These are phyloP conservation scores for Gymnobelideus leadbeateri DNA, from an alignment of 2,113 vertebrate genomes.

Conservation along the genomic window DNA sequence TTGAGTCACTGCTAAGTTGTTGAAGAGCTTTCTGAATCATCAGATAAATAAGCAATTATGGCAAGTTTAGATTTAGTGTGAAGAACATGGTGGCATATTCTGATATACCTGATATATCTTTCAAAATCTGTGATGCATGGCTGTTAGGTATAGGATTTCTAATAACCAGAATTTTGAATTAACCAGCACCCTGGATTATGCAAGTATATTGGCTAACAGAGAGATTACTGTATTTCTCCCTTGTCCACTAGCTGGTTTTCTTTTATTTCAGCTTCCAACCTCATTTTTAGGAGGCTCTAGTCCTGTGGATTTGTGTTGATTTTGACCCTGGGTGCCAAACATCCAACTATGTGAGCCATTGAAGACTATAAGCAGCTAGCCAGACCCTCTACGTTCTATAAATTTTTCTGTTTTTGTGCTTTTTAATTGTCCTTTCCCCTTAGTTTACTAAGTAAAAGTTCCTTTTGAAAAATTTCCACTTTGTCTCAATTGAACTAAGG, in stretches of 20 bases:
- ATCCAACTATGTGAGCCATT: background rate
- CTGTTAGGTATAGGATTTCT: fast-evolving
- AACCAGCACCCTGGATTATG: background rate
- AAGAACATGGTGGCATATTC: background rate
- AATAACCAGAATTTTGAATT: background rate
- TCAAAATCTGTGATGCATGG: no score
- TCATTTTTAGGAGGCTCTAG: background rate
- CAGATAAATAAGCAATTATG: background rate
- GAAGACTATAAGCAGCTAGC: background rate
- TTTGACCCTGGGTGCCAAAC: background rate
- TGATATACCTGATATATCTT: background rate
- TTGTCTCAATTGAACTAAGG: background rate
- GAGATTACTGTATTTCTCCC: background rate
- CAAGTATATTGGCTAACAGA: background rate
- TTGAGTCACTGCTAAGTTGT: background rate
- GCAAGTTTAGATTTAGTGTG: background rate
- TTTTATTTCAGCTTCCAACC: background rate
- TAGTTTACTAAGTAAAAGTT: background rate
- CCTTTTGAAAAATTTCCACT: background rate
- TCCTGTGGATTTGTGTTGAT: background rate
- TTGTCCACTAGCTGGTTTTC: background rate
- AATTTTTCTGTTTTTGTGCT: background rate
- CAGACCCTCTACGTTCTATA: background rate
- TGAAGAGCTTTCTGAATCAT: background rate
- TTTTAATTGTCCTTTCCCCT: background rate